phyloP scores from a whole-genome alignment of 2,113 vertebrate species.

The Urocynchramus pylzowi region DNA sequence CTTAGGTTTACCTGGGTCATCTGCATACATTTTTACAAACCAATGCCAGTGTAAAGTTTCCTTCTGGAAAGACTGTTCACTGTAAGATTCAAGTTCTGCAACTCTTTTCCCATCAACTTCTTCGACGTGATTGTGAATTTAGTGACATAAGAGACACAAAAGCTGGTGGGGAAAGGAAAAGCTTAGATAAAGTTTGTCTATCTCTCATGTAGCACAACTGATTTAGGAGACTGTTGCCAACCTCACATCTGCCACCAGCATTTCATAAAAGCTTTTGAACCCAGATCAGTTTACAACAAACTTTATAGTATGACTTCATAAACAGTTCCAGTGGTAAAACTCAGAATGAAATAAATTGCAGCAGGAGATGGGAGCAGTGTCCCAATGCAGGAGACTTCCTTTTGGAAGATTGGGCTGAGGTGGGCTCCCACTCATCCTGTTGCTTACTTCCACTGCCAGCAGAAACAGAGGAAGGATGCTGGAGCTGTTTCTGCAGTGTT shows the following conservation, averaged over 20 bases:
- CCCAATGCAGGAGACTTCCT: neutral
- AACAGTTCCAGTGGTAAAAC: neutral
- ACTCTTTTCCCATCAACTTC: neutral
- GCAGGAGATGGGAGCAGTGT: neutral
- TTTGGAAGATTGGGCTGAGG: neutral
- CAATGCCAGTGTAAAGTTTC: neutral
- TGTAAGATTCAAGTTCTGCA: neutral
- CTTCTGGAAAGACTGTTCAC: neutral
- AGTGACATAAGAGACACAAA: neutral
- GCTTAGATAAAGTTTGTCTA: neutral
- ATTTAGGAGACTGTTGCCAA: neutral
- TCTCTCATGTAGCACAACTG: neutral
- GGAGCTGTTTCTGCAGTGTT: neutral
- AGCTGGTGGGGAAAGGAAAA: neutral
- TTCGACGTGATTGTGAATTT: neutral
- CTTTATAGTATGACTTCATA: neutral
- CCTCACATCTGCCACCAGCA: neutral
- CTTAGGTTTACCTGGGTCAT: neutral
- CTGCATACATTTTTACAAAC: neutral
- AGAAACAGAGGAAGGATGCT: neutral
- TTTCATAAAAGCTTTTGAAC: neutral
- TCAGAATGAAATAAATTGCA: neutral
- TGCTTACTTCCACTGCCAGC: neutral
- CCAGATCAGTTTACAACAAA: neutral
- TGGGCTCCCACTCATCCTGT: neutral